Evolutionary conservation across 2,888 invertebrate species (phyloP), one percentile per base, ranked within the genome.

Genomic region (Drosophila anomelani): DNA sequence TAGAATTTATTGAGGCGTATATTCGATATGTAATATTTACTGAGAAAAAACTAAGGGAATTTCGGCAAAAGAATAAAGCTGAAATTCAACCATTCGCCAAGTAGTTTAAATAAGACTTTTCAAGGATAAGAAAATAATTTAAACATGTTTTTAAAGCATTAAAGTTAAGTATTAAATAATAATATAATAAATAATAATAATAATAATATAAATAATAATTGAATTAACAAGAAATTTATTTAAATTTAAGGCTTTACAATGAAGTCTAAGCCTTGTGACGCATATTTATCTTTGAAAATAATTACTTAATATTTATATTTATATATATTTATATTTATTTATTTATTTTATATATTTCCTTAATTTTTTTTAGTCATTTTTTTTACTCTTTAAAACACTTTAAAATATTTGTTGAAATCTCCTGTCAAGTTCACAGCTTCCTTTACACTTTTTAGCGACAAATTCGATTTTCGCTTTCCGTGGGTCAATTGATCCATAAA

Each of bases 401-500:
- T 49, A 8, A 51, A 34, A 51, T 12, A 0, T n/a, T 12, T 10
- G 0, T n/a, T 7, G 1, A 17, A 49, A 17, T 3, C 12, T 7
- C 3, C 23, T 3, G 1, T 10, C 20, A 4, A 44, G 13, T 23
- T 23, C 13, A 6, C 9, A 36, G 20, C 34, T 29, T 17, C 12
- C 15, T 15, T 29, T 15, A 5, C 20, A 15, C 12, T 15, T 29
- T 15, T 5, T 13, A 15, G 15, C 2, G 9, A 32, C 29, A 38
- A 38, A 51, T 51, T 57, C 58, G 29, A 38, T 38, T 47, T 62
- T 46, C n/a, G 38, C 58, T 29, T 17, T 32, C n/a, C n/a, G 12
- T 34, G n/a, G 34, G 8, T n/a, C 46, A 54, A 54, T 38, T n/a
- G 41, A 51, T 38, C 66, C 74, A 81, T 75, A 82, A 79, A 70